Evolutionary conservation across 2,888 invertebrate species (phyloP).

Genomic region (Pheosia tremula): DNA sequence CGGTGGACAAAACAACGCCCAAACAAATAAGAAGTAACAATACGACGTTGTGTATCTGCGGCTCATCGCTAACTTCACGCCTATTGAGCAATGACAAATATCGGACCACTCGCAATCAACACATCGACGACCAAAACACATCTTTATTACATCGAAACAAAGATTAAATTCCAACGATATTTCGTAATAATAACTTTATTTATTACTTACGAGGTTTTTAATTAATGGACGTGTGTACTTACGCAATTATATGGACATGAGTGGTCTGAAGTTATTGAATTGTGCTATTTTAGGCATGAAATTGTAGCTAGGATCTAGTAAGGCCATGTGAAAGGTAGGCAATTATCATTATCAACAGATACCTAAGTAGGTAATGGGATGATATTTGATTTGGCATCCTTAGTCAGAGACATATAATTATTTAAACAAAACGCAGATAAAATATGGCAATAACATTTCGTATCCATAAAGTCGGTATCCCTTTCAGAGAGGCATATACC

Average conservation of each 20-base stretch:
- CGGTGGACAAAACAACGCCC: slow-evolving; percentile 14
- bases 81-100: slow-evolving; percentile 63
- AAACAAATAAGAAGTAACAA: slow-evolving; percentile 53
- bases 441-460: slow-evolving; percentile 27
- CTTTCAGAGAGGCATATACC: no score
- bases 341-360: not conserved
- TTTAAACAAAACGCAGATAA: slow-evolving; percentile 2
- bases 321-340: not conserved
- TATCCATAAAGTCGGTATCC: no score
- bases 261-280: slow-evolving; percentile 29
- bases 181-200: slow-evolving; percentile 32
- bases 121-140: slow-evolving; percentile 31
- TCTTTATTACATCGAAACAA: slow-evolving; percentile 29
- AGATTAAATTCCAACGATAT: slow-evolving; percentile 24
- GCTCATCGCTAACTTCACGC: slow-evolving; percentile 67
- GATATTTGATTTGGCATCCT: not conserved
- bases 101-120: slow-evolving; percentile 34
- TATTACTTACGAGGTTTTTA: slow-evolving; percentile 42
- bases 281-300: no score
- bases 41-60: slow-evolving; percentile 50
- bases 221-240: slow-evolving; percentile 45
- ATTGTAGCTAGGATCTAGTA: not conserved
- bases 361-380: not conserved
- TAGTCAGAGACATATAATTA: not conserved
- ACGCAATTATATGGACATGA: slow-evolving; percentile 38